Conservation (phyloP, 2,888 invertebrate species). For the Pantelozetes paolii region DNA sequence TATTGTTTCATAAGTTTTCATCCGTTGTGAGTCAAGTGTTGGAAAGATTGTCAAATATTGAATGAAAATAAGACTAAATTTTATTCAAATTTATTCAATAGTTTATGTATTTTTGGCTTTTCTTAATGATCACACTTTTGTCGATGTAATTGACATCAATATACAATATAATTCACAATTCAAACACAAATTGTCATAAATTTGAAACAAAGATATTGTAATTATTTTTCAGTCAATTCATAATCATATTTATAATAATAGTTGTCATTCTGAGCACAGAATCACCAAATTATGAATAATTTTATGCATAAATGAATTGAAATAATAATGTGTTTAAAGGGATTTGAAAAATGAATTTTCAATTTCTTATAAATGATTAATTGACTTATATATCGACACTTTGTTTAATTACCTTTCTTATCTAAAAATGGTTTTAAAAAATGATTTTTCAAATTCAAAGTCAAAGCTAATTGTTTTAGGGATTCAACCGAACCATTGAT, state of each 20-base stretch:
- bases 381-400: neutral
- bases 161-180: neutral
- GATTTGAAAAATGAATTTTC: neutral
- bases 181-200: neutral
- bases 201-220: neutral
- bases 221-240: neutral
- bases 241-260: neutral
- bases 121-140: neutral
- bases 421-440: neutral
- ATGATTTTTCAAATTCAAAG: constrained; percentile 6
- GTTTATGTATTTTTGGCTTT: neutral
- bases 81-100: neutral
- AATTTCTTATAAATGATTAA: neutral
- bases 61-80: too few species aligned
- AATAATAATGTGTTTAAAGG: neutral
- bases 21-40: too few species aligned
- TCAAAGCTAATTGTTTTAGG: neutral
- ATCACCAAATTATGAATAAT: neutral
- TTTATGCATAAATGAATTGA: neutral
- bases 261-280: neutral
- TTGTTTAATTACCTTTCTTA: neutral
- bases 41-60: too few species aligned
- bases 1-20: too few species aligned
- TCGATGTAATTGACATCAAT: neutral
- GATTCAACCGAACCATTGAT: too few species aligned